Evolutionary conservation across 1,140 invertebrate species (phyloP).

Genomic region (Nasonia vitripennis): DNA sequence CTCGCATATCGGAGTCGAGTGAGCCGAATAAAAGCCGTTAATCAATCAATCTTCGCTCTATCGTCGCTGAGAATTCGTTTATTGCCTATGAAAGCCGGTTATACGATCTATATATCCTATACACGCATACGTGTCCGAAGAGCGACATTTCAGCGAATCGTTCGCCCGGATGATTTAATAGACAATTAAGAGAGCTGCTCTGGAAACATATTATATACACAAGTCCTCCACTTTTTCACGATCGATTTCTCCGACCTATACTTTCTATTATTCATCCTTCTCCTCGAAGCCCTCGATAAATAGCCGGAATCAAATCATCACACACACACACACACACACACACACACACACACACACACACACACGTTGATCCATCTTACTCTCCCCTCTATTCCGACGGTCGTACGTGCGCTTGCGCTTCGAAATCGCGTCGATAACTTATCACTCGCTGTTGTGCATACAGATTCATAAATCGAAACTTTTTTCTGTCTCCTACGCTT

Average conservation of each 20-base stretch:
- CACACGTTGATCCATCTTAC: not conserved
- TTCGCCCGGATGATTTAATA: not conserved
- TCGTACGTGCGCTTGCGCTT: conserved; percentile 19
- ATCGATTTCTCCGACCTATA: not conserved
- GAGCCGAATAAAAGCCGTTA: conserved; percentile 19
- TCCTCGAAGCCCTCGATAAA: conserved; percentile 14
- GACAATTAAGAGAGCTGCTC: not conserved
- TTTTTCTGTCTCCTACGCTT: not conserved
- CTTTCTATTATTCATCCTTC: not conserved
- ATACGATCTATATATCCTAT: not conserved
- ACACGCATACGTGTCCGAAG: not conserved
- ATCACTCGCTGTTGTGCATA: too few relatives aligned
- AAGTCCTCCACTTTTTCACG: not conserved
- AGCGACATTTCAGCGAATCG: not conserved
- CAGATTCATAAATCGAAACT: not conserved
- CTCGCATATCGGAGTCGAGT: not conserved
- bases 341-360: too few relatives aligned
- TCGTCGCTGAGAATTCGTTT: not conserved
- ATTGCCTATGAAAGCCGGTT: conserved; percentile 7
- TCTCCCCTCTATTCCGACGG: not conserved
- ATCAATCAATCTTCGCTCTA: conserved; percentile 31
- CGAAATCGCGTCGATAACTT: conserved; percentile 28
- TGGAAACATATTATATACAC: conserved; percentile 15
- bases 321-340: not conserved
- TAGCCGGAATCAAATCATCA: conserved; percentile 42